Evolutionary conservation across 2,888 invertebrate species (phyloP).

Genomic region (Aporophyla lueneburgensis): DNA sequence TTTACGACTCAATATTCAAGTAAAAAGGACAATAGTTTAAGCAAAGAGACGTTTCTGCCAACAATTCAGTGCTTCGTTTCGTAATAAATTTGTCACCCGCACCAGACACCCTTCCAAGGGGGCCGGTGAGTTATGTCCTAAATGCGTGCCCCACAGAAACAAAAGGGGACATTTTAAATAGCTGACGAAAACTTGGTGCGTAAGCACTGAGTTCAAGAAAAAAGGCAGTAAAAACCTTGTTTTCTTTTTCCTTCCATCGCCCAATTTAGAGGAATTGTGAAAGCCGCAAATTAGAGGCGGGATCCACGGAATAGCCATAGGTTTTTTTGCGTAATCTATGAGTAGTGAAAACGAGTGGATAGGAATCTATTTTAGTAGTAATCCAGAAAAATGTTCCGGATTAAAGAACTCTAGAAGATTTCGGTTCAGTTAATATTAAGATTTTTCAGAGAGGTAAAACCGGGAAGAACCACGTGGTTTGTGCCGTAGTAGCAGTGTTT

Average conservation of each 20-base stretch:
- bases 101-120: constrained; percentile 65
- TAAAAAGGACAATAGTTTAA: constrained; percentile 52
- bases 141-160: constrained; percentile 65
- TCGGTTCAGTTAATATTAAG: neutral
- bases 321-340: constrained; percentile 9
- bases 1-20: constrained; percentile 50
- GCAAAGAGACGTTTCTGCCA: constrained; percentile 52
- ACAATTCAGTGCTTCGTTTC: constrained; percentile 58
- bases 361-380: neutral
- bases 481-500: neutral
- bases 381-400: neutral
- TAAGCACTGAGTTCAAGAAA: constrained; percentile 30
- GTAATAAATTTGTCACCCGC: constrained; percentile 67
- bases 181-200: constrained; percentile 34
- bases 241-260: constrained; percentile 17
- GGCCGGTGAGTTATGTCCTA: constrained; percentile 61
- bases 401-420: neutral
- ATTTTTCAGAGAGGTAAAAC: neutral
- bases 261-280: constrained; percentile 11
- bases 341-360: constrained; percentile 1
- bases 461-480: neutral
- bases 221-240: constrained; percentile 23
- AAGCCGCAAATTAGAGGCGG: constrained; percentile 25
- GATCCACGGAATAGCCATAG: neutral
- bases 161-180: constrained; percentile 58